Conservation (phyloP, 2,113 vertebrate species). For the Saguinus midas region DNA sequence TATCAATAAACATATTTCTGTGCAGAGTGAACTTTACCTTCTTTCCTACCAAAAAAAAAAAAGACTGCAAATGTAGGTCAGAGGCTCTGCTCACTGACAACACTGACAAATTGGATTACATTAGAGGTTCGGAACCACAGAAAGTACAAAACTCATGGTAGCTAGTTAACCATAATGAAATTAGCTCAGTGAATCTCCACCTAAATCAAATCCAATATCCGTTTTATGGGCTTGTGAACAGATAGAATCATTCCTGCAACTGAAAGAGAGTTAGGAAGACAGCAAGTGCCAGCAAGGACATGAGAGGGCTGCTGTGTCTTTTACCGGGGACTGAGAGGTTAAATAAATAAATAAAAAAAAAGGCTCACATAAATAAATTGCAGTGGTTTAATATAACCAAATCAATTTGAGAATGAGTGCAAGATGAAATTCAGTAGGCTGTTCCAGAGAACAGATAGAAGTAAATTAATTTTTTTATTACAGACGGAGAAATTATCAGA, state of each 20-base stretch:
- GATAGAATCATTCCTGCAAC: slow-evolving; percentile 34
- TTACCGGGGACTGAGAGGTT: not conserved
- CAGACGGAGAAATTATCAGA: slow-evolving; percentile 69
- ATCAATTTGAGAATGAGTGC: slow-evolving; percentile 62
- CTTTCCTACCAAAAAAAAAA: not conserved
- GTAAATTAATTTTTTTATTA: slow-evolving; percentile 56
- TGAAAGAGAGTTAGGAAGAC: not conserved
- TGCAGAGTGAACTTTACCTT: not conserved
- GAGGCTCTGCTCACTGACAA: not conserved
- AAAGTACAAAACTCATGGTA: slow-evolving; percentile 13
- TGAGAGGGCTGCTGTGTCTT: not conserved
- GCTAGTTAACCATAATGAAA: slow-evolving; percentile 65
- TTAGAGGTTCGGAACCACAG: slow-evolving; percentile 25
- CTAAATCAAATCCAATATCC: slow-evolving; percentile 72
- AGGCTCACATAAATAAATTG: slow-evolving; percentile 44
- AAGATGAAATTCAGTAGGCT: slow-evolving; percentile 52
- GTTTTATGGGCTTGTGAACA: slow-evolving; percentile 46
- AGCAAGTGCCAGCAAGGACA: not conserved
- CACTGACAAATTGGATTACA: not conserved
- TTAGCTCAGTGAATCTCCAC: slow-evolving; percentile 56
- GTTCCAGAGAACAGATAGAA: slow-evolving; percentile 53
- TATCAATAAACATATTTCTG: not conserved
- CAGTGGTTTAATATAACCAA: slow-evolving; percentile 52
- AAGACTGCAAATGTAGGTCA: not conserved
- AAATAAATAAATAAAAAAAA: slow-evolving; percentile 50